Conservation (phyloP, 2,888 invertebrate genomes). For the Pheosia tremula region DNA sequence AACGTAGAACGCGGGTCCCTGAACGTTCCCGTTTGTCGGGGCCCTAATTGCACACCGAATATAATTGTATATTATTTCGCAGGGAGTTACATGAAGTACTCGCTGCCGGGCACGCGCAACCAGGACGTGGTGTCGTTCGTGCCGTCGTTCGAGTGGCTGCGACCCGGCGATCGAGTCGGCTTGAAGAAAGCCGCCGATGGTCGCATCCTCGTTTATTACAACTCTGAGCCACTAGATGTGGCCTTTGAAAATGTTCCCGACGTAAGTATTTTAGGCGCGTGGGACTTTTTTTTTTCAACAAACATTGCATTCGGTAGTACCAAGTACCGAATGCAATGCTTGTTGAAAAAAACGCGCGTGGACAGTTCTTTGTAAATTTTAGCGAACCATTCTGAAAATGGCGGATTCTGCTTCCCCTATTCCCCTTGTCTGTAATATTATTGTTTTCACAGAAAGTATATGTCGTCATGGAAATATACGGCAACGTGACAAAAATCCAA, state of each 20-base stretch:
- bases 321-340: too few relatives aligned
- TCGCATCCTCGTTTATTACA: slow-evolving; percentile 89
- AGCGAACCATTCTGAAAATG: too few relatives aligned
- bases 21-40: too few relatives aligned
- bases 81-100: slow-evolving; percentile 68
- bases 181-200: slow-evolving; percentile 89
- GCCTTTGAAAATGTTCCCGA: slow-evolving; percentile 91
- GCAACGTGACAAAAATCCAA: slow-evolving; percentile 90
- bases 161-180: slow-evolving; percentile 91
- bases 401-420: too few relatives aligned
- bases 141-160: slow-evolving; percentile 90
- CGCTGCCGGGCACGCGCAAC: slow-evolving; percentile 47
- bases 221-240: slow-evolving; percentile 92
- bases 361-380: too few relatives aligned
- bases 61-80: slow-evolving; percentile 8
- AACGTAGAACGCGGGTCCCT: too few relatives aligned
- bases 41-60: too few relatives aligned
- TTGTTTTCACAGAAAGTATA: slow-evolving; percentile 87
- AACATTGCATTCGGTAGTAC: too few relatives aligned
- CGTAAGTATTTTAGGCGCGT: slow-evolving; percentile 83
- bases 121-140: slow-evolving; percentile 60
- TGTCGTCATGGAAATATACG: slow-evolving; percentile 93
- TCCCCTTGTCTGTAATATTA: not conserved
- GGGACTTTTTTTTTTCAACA: too few relatives aligned
- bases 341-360: too few relatives aligned